Evolutionary conservation across 2,797 vertebrate genomes (phyloP).

Genomic region (Clarias fuscus): DNA sequence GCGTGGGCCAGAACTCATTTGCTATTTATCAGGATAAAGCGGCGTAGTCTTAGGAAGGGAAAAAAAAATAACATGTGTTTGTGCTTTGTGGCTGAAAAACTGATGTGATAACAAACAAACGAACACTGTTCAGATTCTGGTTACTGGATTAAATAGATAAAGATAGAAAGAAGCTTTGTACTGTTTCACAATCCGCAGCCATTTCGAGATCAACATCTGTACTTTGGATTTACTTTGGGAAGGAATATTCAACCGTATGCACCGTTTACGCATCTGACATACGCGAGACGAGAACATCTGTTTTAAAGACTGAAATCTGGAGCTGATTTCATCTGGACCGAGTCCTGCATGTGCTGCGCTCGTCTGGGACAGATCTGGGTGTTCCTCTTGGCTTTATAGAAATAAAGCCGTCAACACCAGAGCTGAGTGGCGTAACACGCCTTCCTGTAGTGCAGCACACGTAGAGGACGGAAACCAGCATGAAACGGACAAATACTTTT

Average conservation of each 20-base stretch:
- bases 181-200: not conserved
- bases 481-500: not conserved
- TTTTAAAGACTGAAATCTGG: not conserved
- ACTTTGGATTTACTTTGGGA: not conserved
- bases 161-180: not conserved
- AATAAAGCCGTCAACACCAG: not conserved
- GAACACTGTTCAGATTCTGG: not conserved
- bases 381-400: not conserved
- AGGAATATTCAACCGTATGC: not conserved
- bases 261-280: not conserved
- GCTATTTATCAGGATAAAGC: not conserved
- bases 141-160: not conserved
- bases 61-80: too few species aligned
- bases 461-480: not conserved
- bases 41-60: not conserved
- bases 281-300: not conserved
- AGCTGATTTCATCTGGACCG: not conserved
- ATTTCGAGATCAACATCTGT: not conserved
- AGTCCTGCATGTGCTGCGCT: not conserved
- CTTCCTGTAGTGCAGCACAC: not conserved
- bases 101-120: slow-evolving; percentile 13
- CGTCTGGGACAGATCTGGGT: not conserved
- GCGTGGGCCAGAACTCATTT: not conserved
- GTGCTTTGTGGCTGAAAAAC: not conserved
- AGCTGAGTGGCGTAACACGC: not conserved